Evolutionary conservation across 2,888 invertebrate genomes (phyloP).

Genomic region (Lepidochrysops patricia): DNA sequence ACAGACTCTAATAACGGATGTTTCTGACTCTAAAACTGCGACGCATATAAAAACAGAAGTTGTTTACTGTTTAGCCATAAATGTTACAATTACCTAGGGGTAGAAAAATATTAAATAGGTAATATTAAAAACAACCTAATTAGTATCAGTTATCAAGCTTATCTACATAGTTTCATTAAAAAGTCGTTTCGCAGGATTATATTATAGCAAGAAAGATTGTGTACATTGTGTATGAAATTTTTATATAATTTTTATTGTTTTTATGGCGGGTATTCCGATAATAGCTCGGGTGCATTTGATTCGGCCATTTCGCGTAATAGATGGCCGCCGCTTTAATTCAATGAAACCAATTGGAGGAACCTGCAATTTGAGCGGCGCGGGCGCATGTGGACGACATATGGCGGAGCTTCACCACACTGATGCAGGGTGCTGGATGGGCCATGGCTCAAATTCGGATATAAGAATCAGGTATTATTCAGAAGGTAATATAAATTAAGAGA

Average conservation of each 20-base stretch:
- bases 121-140: too few species aligned
- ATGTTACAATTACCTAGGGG: too few species aligned
- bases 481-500: too few species aligned
- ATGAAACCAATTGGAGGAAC: conserved; percentile 60
- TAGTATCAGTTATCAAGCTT: too few species aligned
- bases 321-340: conserved; percentile 48
- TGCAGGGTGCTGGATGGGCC: background rate
- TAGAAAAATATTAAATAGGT: too few species aligned
- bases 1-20: too few species aligned
- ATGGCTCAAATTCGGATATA: background rate
- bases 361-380: conserved; percentile 58
- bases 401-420: conserved; percentile 42
- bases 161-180: too few species aligned
- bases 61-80: too few species aligned
- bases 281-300: conserved; percentile 17
- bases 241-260: background rate
- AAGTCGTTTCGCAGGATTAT: too few species aligned
- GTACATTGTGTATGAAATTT: background rate
- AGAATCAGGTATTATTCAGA: background rate
- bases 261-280: background rate
- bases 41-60: too few species aligned
- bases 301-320: conserved; percentile 25
- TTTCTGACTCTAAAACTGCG: too few species aligned
- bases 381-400: conserved; percentile 63
- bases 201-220: too few species aligned